These are phyloP conservation scores for Pseudorasbora parva DNA, from an alignment of 2,113 vertebrate species.

Conservation along the genomic window DNA sequence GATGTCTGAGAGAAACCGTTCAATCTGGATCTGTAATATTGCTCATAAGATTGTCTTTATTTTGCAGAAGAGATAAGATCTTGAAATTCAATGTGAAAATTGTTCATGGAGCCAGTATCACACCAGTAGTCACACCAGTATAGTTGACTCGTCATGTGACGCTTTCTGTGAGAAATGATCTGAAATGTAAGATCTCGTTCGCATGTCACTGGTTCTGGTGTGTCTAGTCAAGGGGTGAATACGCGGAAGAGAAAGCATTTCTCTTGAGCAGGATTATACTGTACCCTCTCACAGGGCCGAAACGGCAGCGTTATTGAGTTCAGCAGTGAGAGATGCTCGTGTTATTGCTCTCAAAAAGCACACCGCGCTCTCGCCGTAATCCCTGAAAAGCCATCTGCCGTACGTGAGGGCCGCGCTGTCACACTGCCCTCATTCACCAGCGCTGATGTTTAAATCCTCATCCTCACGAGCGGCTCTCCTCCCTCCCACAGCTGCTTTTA, in stretches of 20 bases:
- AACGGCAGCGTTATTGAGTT: constrained; percentile 13
- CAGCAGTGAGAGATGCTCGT: background rate
- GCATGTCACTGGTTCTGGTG: background rate
- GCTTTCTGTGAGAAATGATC: background rate
- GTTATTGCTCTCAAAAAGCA: constrained; percentile 50
- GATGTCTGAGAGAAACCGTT: background rate
- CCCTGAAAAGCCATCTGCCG: constrained; percentile 65
- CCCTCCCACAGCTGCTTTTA: background rate
- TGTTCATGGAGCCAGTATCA: background rate
- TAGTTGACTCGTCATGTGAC: background rate
- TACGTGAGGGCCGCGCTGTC: constrained; percentile 39
- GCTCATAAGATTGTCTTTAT: background rate
- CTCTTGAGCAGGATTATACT: background rate
- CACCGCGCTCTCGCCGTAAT: constrained; percentile 63
- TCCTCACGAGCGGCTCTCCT: background rate
- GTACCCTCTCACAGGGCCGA: background rate
- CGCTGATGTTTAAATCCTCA: constrained; percentile 64
- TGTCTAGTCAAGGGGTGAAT: background rate
- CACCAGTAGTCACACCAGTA: too few species aligned
- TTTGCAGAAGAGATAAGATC: background rate
- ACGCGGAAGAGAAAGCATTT: background rate
- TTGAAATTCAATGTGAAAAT: background rate
- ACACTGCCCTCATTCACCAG: constrained; percentile 67
- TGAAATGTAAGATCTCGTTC: background rate
- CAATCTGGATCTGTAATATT: background rate